Conservation (phyloP, 2,113 vertebrate species). For the Thryonomys swinderianus region DNA sequence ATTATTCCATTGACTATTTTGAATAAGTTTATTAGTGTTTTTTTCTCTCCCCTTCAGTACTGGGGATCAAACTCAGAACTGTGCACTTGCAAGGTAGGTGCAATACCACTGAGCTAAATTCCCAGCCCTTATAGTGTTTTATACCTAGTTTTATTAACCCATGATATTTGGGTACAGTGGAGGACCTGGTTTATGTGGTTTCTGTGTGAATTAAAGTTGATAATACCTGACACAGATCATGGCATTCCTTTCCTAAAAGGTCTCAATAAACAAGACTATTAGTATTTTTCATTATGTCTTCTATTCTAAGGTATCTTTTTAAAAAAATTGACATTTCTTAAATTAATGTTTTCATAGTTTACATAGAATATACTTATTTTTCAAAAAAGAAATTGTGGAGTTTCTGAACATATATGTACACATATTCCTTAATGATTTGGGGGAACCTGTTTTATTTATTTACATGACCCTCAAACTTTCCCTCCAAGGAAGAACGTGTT, state of each 20-base stretch:
- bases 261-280: not conserved
- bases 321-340: slow-evolving; percentile 25
- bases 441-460: slow-evolving; percentile 30
- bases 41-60: no score
- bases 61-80: no score
- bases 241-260: not conserved
- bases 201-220: slow-evolving; percentile 12
- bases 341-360: slow-evolving; percentile 4
- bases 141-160: not conserved
- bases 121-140: not conserved
- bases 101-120: no score
- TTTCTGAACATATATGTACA: not conserved
- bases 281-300: not conserved
- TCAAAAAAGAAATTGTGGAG: not conserved
- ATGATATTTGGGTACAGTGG: not conserved
- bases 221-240: not conserved
- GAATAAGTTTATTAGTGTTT: not conserved
- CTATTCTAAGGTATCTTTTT: not conserved
- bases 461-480: not conserved
- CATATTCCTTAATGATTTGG: not conserved
- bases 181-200: not conserved
- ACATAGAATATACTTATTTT: slow-evolving; percentile 9
- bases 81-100: no score
- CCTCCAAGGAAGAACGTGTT: not conserved
- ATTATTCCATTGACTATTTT: not conserved